Evolutionary conservation across 2,113 vertebrate species (phyloP).

Genomic region (Narcine bancroftii): DNA sequence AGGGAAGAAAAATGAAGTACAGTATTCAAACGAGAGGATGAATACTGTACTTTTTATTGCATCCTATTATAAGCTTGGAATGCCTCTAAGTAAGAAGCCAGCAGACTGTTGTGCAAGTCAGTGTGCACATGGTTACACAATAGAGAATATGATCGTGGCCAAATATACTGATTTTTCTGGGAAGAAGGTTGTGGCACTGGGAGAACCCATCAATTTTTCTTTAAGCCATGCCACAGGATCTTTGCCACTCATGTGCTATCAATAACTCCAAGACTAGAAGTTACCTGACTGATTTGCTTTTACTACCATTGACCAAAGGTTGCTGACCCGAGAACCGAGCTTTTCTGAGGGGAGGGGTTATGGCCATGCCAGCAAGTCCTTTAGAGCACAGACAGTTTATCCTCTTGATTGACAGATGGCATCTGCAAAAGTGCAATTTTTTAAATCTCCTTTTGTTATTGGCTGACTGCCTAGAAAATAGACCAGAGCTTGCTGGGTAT

Average conservation of each 20-base stretch:
- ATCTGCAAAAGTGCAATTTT: not conserved
- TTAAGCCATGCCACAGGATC: not conserved
- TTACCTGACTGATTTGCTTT: too few species aligned
- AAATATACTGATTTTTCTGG: not conserved
- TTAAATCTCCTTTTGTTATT: not conserved
- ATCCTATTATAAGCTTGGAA: not conserved
- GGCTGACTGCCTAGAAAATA: too few species aligned
- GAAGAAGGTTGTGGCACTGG: not conserved
- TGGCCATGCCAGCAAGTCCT: too few species aligned
- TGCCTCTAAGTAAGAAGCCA: too few species aligned
- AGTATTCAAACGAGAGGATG: not conserved
- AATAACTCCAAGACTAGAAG: too few species aligned
- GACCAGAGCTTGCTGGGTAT: too few species aligned
- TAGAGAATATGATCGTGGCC: not conserved
- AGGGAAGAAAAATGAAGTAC: not conserved
- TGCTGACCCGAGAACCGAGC: too few species aligned
- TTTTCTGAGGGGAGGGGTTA: too few species aligned
- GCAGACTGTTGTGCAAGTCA: not conserved
- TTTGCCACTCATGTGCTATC: too few species aligned
- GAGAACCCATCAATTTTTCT: not conserved
- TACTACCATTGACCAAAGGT: too few species aligned
- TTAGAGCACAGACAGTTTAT: not conserved
- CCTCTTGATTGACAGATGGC: not conserved
- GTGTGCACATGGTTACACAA: not conserved
- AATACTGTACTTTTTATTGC: not conserved